Conservation (phyloP, 64 coral and sea anemone species). For the Stichodactyla mertensii region DNA sequence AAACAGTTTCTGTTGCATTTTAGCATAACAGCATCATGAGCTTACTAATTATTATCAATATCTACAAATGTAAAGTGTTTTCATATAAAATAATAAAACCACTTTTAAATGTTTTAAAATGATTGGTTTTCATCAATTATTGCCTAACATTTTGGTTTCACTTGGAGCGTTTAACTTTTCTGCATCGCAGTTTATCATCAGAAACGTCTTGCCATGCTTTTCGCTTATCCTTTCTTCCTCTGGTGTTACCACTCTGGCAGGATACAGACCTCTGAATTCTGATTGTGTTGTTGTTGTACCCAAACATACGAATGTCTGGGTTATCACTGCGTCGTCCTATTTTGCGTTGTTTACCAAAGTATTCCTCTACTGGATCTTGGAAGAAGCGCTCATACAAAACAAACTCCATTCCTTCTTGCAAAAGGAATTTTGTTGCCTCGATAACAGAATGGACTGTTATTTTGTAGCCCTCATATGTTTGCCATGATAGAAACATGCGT, state of each 20-base stretch:
- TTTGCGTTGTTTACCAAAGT: conserved; percentile 15
- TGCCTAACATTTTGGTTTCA: background rate
- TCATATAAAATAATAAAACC: conserved; percentile 18
- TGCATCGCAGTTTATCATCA: conserved; percentile 25
- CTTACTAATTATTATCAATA: conserved; percentile 28
- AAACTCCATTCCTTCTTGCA: conserved; percentile 34
- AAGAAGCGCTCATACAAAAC: conserved; percentile 11
- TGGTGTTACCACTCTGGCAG: conserved; percentile 37
- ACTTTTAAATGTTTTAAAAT: background rate
- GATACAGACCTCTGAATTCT: conserved; percentile 38
- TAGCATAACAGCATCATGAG: conserved; percentile 23
- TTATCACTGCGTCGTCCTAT: conserved; percentile 15
- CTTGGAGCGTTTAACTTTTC: background rate
- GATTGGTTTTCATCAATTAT: conserved; percentile 5
- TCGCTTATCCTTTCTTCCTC: conserved; percentile 33
- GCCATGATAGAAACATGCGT: conserved; percentile 16
- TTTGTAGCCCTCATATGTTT: conserved; percentile 19
- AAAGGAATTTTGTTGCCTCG: conserved; percentile 19
- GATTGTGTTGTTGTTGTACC: conserved; percentile 34
- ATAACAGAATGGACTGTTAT: conserved; percentile 25
- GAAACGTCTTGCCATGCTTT: conserved; percentile 27
- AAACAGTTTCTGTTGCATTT: conserved; percentile 23
- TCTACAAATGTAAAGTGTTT: conserved; percentile 17
- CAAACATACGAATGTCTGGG: conserved; percentile 30
- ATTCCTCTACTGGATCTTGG: background rate